Evolutionary conservation across 2,888 invertebrate species (phyloP).

Genomic region (Aquatica leii): DNA sequence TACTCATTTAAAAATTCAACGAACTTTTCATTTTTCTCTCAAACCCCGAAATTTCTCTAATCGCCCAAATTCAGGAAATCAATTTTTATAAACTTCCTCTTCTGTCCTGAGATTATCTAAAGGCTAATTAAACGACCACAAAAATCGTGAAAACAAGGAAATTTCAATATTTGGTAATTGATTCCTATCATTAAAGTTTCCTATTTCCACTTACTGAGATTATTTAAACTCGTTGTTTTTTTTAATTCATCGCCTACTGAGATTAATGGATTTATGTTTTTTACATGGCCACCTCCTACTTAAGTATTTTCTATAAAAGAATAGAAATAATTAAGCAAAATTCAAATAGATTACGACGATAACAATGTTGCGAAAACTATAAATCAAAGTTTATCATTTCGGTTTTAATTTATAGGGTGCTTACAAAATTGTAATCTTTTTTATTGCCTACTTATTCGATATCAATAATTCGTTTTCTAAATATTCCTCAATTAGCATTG

Average conservation of each 20-base stretch:
- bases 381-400: too few species aligned
- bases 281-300: too few species aligned
- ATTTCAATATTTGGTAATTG: not conserved
- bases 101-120: constrained; percentile 6
- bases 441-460: too few species aligned
- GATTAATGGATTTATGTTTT: too few species aligned
- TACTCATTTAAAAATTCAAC: constrained; percentile 11
- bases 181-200: constrained; percentile 8
- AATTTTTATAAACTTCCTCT: constrained; percentile 9
- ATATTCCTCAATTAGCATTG: too few species aligned
- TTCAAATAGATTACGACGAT: too few species aligned
- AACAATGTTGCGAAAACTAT: too few species aligned
- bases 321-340: too few species aligned
- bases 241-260: not conserved
- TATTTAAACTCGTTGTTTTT: not conserved
- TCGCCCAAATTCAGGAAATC: not conserved
- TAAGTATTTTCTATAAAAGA: too few species aligned
- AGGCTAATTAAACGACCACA: constrained; percentile 6
- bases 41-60: not conserved
- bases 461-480: too few species aligned
- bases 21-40: constrained; percentile 2
- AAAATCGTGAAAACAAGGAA: constrained; percentile 2
- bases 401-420: too few species aligned
- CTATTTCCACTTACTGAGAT: not conserved
- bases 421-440: too few species aligned